A percentile compares a stretch with the other conserved stretches of the same genome.
Conservation (phyloP, 2,797 vertebrate species). For the Poecilia gillii region DNA sequence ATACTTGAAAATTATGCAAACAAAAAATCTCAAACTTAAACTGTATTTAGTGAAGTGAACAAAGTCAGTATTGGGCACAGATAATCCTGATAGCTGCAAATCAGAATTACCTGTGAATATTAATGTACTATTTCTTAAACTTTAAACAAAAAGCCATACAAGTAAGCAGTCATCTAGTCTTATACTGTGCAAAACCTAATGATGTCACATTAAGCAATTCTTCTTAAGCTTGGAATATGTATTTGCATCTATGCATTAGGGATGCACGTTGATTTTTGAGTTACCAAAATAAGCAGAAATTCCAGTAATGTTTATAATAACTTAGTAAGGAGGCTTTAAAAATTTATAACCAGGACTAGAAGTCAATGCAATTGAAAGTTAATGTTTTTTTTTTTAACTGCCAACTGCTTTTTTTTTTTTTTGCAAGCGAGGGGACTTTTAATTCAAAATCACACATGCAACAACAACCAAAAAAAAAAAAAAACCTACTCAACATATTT, state of each 20-base stretch:
- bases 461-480: neutral
- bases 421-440: neutral
- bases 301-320: neutral
- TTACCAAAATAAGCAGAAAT: neutral
- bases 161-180: neutral
- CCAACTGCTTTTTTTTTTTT: neutral
- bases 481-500: neutral
- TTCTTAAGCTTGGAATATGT: neutral
- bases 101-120: no score
- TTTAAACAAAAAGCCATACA: neutral
- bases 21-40: neutral
- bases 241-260: neutral
- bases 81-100: neutral
- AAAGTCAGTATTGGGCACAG: neutral
- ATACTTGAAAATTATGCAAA: neutral
- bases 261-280: neutral
- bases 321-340: neutral
- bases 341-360: neutral
- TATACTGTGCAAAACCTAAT: neutral
- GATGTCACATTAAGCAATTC: neutral
- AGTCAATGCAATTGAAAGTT: neutral
- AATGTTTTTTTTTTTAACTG: neutral
- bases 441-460: neutral
- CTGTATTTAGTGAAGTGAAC: neutral
- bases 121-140: neutral